These are phyloP conservation scores for Azorinus chamasolen DNA, from an alignment of 2,888 invertebrate species.

Conservation along the genomic window DNA sequence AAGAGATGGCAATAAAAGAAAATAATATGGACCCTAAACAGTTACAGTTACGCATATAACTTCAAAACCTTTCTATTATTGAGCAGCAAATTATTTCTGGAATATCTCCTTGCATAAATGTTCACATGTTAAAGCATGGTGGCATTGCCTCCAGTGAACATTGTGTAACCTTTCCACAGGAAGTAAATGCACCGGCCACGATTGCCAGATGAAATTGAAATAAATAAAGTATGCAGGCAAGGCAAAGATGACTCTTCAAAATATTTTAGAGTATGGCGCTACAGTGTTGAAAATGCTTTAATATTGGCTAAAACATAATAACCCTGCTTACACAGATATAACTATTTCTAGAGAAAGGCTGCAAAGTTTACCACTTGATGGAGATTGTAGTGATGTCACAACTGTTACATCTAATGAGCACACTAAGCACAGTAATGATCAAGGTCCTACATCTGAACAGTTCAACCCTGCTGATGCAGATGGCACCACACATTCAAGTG, in stretches of 20 bases:
- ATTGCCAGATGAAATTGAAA: constrained; percentile 40
- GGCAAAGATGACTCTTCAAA: constrained; percentile 53
- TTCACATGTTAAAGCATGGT: constrained; percentile 55
- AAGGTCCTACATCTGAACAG: constrained; percentile 45
- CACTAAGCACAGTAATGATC: not conserved
- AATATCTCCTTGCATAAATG: constrained; percentile 25
- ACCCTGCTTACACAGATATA: constrained; percentile 53
- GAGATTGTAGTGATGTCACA: constrained; percentile 20
- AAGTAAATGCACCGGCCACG: constrained; percentile 47
- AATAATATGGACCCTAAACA: constrained; percentile 40
- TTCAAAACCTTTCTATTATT: constrained; percentile 26
- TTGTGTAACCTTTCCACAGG: constrained; percentile 59
- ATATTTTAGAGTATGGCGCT: constrained; percentile 50
- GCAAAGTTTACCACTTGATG: constrained; percentile 26
- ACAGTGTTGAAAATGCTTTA: constrained; percentile 43
- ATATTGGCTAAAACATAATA: constrained; percentile 52
- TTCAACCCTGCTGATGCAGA: constrained; percentile 21
- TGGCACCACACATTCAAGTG: constrained; percentile 39
- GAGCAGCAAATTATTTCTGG: constrained; percentile 33
- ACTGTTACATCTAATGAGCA: constrained; percentile 16
- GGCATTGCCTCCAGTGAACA: constrained; percentile 58
- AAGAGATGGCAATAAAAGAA: constrained; percentile 39
- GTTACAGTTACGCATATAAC: constrained; percentile 17
- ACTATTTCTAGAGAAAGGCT: constrained; percentile 40
- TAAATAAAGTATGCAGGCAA: constrained; percentile 38